Base-by-base conservation (phyloP, 2,888 invertebrate genomes). In the Orchestes rusci region DNA sequence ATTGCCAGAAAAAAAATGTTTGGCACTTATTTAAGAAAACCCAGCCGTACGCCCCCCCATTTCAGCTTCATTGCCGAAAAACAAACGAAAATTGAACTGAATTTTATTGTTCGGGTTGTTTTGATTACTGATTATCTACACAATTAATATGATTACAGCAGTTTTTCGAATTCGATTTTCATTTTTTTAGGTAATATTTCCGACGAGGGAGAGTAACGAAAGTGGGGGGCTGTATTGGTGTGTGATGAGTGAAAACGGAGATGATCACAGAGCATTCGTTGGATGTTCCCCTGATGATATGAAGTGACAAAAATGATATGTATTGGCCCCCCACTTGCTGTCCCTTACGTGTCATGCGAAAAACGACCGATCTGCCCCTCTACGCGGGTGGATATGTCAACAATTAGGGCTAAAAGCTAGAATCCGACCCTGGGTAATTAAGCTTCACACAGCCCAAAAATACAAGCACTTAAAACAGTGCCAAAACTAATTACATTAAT, bases 401-500 rank as follows among this genome's bases (percentile, higher is more conserved):
- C n/a, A 71, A 70, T 70, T 69, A 70, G 70, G 70, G 70, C 70
- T 71, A 70, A 71, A 51, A 71, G 70, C 70, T 70, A 71, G n/a
- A n/a, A 70, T 70, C 70, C 70, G 70, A 70, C 69, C 68, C 70
- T 70, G 71, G 65, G 64, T 67, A 57, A 49, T 42, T 56, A 73
- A 74, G 73, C 72, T 73, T 75, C 74, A 74, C 76, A 76, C 75
- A 76, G 76, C 75, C 73, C 75, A 73, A 72, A 74, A 74, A 69
- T 68, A 74, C 70, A 74, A 76, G 76, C 77, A 76, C 77, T 76
- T 76, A 76, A 76, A 76, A 76, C 76, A 77, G 76, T 76, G 77
- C 76, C 72, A 70, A 70, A 71, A 51, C 43, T 49, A 49, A 49
- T 51, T 43, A 51, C 45, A 48, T 30, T 42, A 41, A 41, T 50